phyloP scores from a whole-genome alignment of 2,888 invertebrate species.

The Netelia melanura region DNA sequence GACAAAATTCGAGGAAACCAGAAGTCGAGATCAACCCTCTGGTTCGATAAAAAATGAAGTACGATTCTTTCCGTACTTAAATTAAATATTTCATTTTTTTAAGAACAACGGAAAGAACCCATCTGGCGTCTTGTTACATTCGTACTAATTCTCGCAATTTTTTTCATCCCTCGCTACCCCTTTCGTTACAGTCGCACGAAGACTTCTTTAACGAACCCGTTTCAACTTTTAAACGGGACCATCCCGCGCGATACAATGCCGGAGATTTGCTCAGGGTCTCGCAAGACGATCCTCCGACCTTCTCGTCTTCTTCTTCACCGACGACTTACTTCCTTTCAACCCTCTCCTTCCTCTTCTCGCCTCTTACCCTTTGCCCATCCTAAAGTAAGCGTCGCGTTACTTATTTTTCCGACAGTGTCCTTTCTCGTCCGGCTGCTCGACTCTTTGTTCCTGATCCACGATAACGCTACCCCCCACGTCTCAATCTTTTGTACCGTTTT shows the following conservation, averaged over 20 bases:
- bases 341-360: conserved; percentile 14
- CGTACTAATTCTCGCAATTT: neutral
- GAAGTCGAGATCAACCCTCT: no score
- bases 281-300: conserved; percentile 33
- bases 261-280: conserved; percentile 38
- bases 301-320: conserved; percentile 49
- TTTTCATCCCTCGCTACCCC: conserved; percentile 11
- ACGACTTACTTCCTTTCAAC: conserved; percentile 48
- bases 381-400: conserved; percentile 1
- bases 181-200: neutral
- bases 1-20: no score
- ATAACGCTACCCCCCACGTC: conserved; percentile 36
- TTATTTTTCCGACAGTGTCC: conserved; percentile 23
- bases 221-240: conserved; percentile 80
- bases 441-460: conserved; percentile 61
- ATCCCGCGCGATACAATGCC: conserved; percentile 75
- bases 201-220: conserved; percentile 70
- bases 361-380: neutral
- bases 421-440: conserved; percentile 29
- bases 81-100: no score
- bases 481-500: conserved; percentile 47
- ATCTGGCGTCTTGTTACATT: neutral
- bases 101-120: neutral
- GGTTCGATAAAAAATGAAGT: no score
- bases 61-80: no score